Conservation (phyloP, 2,797 vertebrate genomes). For the Orestias chungarensis region DNA sequence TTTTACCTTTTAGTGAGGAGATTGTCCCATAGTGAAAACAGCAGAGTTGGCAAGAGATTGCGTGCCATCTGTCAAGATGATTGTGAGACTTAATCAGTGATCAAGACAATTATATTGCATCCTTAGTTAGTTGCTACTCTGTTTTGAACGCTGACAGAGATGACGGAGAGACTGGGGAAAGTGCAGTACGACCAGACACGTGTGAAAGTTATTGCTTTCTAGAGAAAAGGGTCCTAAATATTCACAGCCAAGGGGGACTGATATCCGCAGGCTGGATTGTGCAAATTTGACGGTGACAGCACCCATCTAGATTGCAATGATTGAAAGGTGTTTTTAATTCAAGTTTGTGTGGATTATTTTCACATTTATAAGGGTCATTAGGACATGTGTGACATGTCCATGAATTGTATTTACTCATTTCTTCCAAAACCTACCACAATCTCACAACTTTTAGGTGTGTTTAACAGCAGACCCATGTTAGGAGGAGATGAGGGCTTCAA, state of each 20-base stretch:
- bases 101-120: conserved; percentile 66
- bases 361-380: conserved; percentile 3
- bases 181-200: conserved; percentile 59
- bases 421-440: conserved; percentile 33
- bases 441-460: conserved; percentile 29
- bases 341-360: conserved; percentile 19
- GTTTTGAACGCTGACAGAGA: conserved; percentile 40
- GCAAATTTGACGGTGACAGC: conserved; percentile 66
- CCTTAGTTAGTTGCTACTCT: conserved; percentile 63
- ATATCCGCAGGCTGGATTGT: conserved; percentile 69
- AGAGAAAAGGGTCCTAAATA: conserved; percentile 69
- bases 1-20: conserved; percentile 50
- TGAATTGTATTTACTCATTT: conserved; percentile 23
- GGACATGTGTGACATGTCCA: conserved; percentile 16
- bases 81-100: conserved; percentile 23
- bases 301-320: conserved; percentile 28
- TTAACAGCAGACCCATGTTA: conserved; percentile 26
- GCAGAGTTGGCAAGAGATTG: conserved; percentile 36
- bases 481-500: conserved; percentile 36
- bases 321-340: conserved; percentile 30
- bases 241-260: conserved; percentile 61
- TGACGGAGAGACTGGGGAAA: conserved; percentile 19
- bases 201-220: conserved; percentile 76
- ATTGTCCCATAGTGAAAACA: conserved; percentile 18
- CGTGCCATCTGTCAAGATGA: conserved; percentile 32